These are phyloP conservation scores for Tachina fera DNA, from an alignment of 2,888 invertebrate genomes.

Conservation along the genomic window DNA sequence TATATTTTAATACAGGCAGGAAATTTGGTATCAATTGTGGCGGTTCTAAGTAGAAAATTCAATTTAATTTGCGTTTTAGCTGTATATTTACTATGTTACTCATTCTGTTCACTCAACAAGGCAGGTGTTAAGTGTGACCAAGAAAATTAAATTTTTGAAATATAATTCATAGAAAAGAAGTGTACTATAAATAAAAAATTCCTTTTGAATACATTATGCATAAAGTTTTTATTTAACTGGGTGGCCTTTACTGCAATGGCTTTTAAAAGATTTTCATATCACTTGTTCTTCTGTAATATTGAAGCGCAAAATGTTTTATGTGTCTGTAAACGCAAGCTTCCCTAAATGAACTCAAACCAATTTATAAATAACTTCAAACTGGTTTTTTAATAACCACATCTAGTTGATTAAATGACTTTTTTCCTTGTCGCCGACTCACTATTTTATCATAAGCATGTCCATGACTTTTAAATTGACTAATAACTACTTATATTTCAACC, in stretches of 20 bases:
- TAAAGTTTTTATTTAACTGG: constrained; percentile 19
- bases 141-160: constrained; percentile 20
- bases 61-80: constrained; percentile 75
- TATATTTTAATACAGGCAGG: constrained; percentile 54
- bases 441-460: too few relatives aligned
- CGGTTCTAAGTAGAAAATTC: constrained; percentile 77
- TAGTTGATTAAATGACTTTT: too few relatives aligned
- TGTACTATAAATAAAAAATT: constrained; percentile 30
- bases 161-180: constrained; percentile 30
- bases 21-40: constrained; percentile 71
- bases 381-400: too few relatives aligned
- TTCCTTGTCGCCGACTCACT: too few relatives aligned
- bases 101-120: constrained; percentile 17
- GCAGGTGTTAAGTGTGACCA: constrained; percentile 59
- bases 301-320: too few relatives aligned
- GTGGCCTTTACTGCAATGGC: not conserved
- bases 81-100: constrained; percentile 70
- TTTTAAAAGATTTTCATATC: not conserved
- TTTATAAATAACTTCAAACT: too few relatives aligned
- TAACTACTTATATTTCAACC: too few relatives aligned
- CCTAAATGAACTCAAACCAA: too few relatives aligned
- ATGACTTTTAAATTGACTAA: too few relatives aligned
- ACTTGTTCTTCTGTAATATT: not conserved
- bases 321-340: too few relatives aligned
- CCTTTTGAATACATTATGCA: constrained; percentile 22